These are phyloP conservation scores for Chymomyza caudatula DNA, from an alignment of 2,888 invertebrate genomes.

Conservation along the genomic window DNA sequence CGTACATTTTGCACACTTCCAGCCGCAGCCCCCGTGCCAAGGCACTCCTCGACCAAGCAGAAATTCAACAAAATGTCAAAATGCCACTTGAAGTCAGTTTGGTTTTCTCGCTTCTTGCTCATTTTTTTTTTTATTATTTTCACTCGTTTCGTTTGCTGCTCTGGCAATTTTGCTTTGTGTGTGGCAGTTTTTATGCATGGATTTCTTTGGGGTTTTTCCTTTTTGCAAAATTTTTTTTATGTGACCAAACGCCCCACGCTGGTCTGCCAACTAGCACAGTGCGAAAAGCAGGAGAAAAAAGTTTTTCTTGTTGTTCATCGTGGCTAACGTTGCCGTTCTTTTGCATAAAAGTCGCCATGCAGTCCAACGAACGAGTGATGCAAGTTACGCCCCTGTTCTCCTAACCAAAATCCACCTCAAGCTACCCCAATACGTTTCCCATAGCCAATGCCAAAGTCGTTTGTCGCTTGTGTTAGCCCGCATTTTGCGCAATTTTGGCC, in stretches of 20 bases:
- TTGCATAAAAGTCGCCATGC: constrained; percentile 8
- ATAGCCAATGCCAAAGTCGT: constrained; percentile 5
- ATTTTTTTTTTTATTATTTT: constrained; percentile 14
- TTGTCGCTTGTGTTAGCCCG: constrained; percentile 19
- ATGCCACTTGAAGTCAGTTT: constrained; percentile 43
- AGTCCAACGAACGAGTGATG: not conserved
- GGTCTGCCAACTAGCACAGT: not conserved
- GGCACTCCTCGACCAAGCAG: constrained; percentile 9
- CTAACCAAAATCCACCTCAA: not conserved
- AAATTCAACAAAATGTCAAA: constrained; percentile 45
- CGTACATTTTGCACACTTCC: not conserved
- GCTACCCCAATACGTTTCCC: not conserved
- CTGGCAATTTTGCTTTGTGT: constrained; percentile 28
- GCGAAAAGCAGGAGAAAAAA: not conserved
- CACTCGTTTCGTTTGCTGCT: not conserved
- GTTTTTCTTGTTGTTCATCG: not conserved
- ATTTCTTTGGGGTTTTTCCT: constrained; percentile 7
- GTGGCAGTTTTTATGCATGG: constrained; percentile 30
- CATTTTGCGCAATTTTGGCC: constrained; percentile 15
- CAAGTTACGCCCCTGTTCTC: not conserved
- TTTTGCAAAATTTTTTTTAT: constrained; percentile 27
- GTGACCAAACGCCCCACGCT: constrained; percentile 21
- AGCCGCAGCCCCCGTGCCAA: not conserved
- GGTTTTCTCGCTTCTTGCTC: not conserved
- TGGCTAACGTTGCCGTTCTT: not conserved